Evolutionary conservation across 2,113 vertebrate genomes (phyloP), one percentile per base, ranked within the genome.

Genomic region (Larimichthys crocea): DNA sequence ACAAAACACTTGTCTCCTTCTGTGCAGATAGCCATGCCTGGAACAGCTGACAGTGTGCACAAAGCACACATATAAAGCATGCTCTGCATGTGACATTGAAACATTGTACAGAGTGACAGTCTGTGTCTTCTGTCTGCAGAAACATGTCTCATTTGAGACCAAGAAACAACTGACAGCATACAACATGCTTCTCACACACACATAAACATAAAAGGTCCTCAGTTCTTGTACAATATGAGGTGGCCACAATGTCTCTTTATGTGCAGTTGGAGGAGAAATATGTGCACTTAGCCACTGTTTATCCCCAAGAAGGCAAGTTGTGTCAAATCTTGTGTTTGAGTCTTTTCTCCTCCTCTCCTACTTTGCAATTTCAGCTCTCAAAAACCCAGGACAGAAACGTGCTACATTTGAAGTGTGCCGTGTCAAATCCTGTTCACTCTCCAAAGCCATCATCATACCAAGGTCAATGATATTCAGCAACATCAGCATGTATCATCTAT

Each of bases 1-100:
- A 89, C 81, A 57, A 78, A 86, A 71, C 84, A 57, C 83, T 53
- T 5, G 35, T 59, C 62, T 85, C 57, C 70, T 55, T 85, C 57
- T 81, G 72, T 57, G 71, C 71, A 76, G 59, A 84, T 60, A 72
- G 67, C 17, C 72, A 4, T 60, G 85, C 20, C 82, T 26, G 42
- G 17, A 67, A 80, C 79, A 81, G 83, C 66, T 77, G 85, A 88
- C 83, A 10, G 74, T 10, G 22, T 20, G 53, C 71, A 78, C 63
- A 35, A 19, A 46, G 57, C 24, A 14, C 10, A 53, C 52, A 40
- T 71, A 15, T 6, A 1, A 62, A 74, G 65, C 62, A 22, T 1
- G 62, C 22, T 69, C 20, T 24, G 31, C 35, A 72, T 68, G 70
- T 60, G 71, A 63, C 57, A 55, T 20, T 76, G 5, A 53, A 52